Percentiles rank a stretch among this genome's conserved stretches.
Evolutionary conservation across 2,888 invertebrate genomes (phyloP).

Genomic region (Seira musarum): DNA sequence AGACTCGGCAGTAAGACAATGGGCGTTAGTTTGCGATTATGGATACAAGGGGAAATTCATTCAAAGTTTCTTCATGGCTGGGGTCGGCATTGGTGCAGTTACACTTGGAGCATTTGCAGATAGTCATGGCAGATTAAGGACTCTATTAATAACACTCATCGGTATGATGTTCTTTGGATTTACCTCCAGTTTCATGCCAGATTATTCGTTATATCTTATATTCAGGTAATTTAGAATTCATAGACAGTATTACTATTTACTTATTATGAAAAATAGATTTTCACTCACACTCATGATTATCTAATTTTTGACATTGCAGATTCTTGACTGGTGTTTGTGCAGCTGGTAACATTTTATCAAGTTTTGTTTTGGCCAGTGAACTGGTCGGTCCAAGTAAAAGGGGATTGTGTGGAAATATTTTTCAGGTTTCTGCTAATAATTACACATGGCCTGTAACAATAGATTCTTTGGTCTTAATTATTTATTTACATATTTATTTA

Average conservation of each 20-base stretch:
- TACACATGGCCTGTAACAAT: too few relatives aligned
- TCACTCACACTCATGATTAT: background rate
- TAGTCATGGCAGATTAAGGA: constrained; percentile 65
- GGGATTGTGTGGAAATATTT: constrained; percentile 68
- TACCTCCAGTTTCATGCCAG: constrained; percentile 64
- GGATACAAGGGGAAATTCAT: constrained; percentile 68
- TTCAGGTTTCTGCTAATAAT: constrained; percentile 64
- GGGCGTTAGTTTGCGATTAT: constrained; percentile 69
- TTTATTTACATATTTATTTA: constrained; percentile 25
- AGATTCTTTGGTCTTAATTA: too few relatives aligned
- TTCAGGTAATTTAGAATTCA: constrained; percentile 46
- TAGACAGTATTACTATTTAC: background rate
- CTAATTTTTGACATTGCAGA: constrained; percentile 37
- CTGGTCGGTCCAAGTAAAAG: constrained; percentile 67
- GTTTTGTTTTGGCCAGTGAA: constrained; percentile 67
- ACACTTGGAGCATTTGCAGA: constrained; percentile 69
- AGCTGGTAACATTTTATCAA: constrained; percentile 67
- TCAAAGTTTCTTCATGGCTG: constrained; percentile 70
- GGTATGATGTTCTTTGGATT: constrained; percentile 68
- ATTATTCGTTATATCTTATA: constrained; percentile 56
- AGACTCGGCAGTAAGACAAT: constrained; percentile 65
- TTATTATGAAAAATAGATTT: background rate
- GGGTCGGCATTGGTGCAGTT: constrained; percentile 70
- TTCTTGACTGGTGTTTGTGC: constrained; percentile 62
- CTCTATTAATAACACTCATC: constrained; percentile 65